A percentile compares a stretch with the other conserved stretches of the same genome.
Conservation (phyloP, 2,113 vertebrate genomes). For the Polypterus senegalus region DNA sequence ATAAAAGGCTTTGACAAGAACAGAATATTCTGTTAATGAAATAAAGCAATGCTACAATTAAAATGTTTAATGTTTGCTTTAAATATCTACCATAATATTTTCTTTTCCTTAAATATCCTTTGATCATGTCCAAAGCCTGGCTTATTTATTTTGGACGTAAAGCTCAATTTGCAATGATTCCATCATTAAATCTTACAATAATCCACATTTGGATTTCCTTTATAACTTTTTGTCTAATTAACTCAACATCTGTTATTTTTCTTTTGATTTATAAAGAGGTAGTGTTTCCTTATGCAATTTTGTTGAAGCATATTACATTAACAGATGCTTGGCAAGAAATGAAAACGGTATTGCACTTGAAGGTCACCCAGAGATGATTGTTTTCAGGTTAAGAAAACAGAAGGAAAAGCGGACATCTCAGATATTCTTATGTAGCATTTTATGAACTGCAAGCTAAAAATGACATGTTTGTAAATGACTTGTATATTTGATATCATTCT, state of each 20-base stretch:
- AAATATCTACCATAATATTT: too few species aligned
- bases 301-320: background rate
- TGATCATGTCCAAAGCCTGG: background rate
- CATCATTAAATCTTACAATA: background rate
- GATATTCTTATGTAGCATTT: too few species aligned
- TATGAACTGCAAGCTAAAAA: too few species aligned
- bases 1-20: too few species aligned
- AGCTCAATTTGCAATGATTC: background rate
- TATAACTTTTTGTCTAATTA: constrained; percentile 5
- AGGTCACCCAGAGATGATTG: constrained; percentile 15
- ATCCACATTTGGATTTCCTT: background rate
- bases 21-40: too few species aligned
- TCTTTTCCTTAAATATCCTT: too few species aligned
- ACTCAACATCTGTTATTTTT: constrained; percentile 4
- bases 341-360: constrained; percentile 3
- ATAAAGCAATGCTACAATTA: too few species aligned
- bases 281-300: background rate
- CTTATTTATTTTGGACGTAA: background rate
- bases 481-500: too few species aligned
- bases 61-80: too few species aligned
- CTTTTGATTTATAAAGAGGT: background rate
- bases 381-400: background rate
- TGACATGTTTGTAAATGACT: too few species aligned
- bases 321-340: background rate
- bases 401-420: too few species aligned